Evolutionary conservation across 1,140 invertebrate genomes (phyloP).

Genomic region (Coptotermes formosanus): DNA sequence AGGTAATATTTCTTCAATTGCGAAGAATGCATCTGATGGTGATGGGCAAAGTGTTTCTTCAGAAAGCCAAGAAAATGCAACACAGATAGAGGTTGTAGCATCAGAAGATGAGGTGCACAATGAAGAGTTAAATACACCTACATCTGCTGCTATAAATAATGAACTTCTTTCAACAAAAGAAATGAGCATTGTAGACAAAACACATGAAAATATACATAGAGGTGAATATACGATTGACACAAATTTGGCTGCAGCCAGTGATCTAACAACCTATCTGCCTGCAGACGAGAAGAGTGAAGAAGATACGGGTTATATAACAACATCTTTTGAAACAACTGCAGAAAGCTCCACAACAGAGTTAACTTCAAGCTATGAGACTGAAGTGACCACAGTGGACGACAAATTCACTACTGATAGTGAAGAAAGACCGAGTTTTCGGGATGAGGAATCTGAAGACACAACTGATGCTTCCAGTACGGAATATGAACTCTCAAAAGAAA

Average conservation of each 20-base stretch:
- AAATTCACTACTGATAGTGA: not conserved
- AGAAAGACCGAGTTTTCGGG: not conserved
- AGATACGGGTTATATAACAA: not conserved
- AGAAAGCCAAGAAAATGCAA: not conserved
- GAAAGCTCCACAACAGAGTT: constrained; percentile 3
- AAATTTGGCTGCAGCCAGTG: not conserved
- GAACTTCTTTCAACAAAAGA: not conserved
- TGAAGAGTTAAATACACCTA: not conserved
- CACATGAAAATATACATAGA: not conserved
- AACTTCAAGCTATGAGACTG: not conserved
- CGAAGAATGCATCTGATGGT: not conserved
- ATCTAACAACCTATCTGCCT: not conserved
- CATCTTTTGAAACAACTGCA: not conserved
- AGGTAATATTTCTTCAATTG: not conserved
- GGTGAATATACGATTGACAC: not conserved
- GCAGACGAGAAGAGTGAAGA: not conserved
- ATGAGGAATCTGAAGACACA: not conserved
- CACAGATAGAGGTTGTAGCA: not conserved
- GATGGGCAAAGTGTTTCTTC: not conserved
- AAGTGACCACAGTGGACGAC: not conserved
- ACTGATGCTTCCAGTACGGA: not conserved
- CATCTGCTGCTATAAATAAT: not conserved
- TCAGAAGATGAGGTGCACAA: not conserved
- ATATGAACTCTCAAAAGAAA: not conserved
- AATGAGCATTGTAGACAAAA: not conserved